Evolutionary conservation across 2,888 invertebrate genomes (phyloP), one percentile per base, ranked within the genome.

Genomic region (Tetropium fuscum): DNA sequence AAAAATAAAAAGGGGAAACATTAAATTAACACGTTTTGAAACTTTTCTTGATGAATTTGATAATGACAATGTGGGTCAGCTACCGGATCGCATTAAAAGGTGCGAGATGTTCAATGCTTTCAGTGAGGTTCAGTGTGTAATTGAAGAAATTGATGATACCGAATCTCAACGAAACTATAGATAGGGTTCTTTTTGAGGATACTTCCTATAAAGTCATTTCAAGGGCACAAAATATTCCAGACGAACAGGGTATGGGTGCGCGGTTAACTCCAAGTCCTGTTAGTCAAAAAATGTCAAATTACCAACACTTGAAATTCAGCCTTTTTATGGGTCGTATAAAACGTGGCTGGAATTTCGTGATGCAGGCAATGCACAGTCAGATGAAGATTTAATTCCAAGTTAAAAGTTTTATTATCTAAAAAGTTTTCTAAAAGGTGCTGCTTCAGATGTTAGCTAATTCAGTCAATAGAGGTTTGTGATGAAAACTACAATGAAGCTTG

Each of bases 401-500:
- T 45, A 60, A 22, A 64, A 53, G 40, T 60, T 56, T 44, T 25
- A 56, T 32, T 53, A 56, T 43, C 48, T 56, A 18, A 48, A 53
- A 32, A 54, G 49, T 20, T 59, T 36, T 22, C 47, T 56, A 13
- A 49, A 45, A 10, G 41, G 41, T 11, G 51, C 49, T 41, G 62
- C 58, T 3, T 36, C 47, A 10, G 43, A 61, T 8, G 48, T 58
- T n/a, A n/a, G n/a, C n/a, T n/a, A 7, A 55, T 63, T 18, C 44
- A 59, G 18, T 38, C 59, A 4, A 18, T 59, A 51, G 59, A 63
- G 25, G 22, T 59, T 25, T 54, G 51, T 8, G 18, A 25, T 4
- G 38, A 20, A 15, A 60, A 63, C 45, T 63, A 63, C 18, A 13
- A 3, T 6, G 41, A 48, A n/a, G 59, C 63, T n/a, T 63, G 63